Conservation (phyloP, 2,888 invertebrate species). For the Amiota mariae region DNA sequence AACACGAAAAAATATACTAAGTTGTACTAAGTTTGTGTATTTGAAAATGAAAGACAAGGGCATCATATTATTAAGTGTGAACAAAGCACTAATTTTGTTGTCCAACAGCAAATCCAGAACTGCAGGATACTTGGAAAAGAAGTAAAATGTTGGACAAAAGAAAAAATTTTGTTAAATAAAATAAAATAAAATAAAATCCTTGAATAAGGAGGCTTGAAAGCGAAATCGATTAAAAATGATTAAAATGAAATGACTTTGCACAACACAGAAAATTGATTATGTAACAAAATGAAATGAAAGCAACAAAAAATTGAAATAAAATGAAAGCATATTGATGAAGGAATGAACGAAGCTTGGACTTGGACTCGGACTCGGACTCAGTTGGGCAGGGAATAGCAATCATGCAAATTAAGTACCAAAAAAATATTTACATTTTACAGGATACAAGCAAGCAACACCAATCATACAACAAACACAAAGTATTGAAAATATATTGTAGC, state of each 20-base stretch:
- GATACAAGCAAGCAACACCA: constrained; percentile 6
- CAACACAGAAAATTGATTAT: constrained; percentile 38
- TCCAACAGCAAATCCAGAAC: too few species aligned
- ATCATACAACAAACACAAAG: not conserved
- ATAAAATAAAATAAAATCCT: not conserved
- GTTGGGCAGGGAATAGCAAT: not conserved
- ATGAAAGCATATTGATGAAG: too few species aligned
- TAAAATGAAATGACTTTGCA: constrained; percentile 37
- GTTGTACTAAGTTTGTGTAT: not conserved
- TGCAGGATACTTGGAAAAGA: too few species aligned
- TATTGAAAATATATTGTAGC: too few species aligned
- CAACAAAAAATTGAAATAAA: not conserved
- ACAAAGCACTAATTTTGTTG: constrained; percentile 12
- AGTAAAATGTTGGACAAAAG: too few species aligned
- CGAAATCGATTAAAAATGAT: constrained; percentile 41
- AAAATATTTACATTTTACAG: constrained; percentile 30
- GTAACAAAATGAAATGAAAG: not conserved
- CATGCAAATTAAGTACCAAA: constrained; percentile 51
- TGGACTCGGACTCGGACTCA: too few species aligned
- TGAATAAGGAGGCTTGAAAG: not conserved
- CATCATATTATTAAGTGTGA: constrained; percentile 2
- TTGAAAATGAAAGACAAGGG: not conserved
- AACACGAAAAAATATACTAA: not conserved
- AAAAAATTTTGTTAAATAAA: too few species aligned
- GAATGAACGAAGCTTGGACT: too few species aligned